These are phyloP conservation scores for Rhynchonycteris naso DNA, from an alignment of 2,797 vertebrate genomes.

Conservation along the genomic window DNA sequence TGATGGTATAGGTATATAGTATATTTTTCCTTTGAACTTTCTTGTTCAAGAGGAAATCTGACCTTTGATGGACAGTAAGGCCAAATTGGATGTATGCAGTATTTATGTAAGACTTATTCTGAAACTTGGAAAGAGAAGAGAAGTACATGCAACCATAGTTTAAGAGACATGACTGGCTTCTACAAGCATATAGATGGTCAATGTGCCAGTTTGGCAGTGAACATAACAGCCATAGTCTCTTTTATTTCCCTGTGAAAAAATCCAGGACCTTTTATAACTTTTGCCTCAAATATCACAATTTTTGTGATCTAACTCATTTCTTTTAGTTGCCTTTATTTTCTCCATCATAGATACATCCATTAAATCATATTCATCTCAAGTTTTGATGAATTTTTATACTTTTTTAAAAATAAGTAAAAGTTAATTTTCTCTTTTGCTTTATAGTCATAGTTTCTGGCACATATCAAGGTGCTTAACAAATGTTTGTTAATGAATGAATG, in stretches of 20 bases:
- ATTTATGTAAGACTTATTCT: neutral
- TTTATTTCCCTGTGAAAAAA: neutral
- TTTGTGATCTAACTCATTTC: neutral
- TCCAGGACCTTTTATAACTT: neutral
- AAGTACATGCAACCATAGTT: neutral
- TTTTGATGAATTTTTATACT: constrained; percentile 17
- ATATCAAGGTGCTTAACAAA: neutral
- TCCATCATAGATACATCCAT: neutral
- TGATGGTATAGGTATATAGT: neutral
- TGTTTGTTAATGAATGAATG: neutral
- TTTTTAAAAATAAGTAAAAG: neutral
- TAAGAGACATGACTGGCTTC: neutral
- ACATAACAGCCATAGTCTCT: neutral
- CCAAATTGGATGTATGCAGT: neutral
- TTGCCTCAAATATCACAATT: neutral
- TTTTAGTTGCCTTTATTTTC: neutral
- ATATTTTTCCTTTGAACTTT: neutral
- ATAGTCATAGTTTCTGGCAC: neutral
- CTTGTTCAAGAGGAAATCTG: neutral
- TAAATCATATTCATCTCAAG: neutral
- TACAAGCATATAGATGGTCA: neutral
- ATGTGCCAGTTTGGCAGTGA: neutral
- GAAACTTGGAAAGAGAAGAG: neutral
- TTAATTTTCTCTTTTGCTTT: constrained; percentile 52
- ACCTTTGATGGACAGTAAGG: neutral